phyloP scores from a whole-genome alignment of 2,113 vertebrate species.

The Vimba vimba region DNA sequence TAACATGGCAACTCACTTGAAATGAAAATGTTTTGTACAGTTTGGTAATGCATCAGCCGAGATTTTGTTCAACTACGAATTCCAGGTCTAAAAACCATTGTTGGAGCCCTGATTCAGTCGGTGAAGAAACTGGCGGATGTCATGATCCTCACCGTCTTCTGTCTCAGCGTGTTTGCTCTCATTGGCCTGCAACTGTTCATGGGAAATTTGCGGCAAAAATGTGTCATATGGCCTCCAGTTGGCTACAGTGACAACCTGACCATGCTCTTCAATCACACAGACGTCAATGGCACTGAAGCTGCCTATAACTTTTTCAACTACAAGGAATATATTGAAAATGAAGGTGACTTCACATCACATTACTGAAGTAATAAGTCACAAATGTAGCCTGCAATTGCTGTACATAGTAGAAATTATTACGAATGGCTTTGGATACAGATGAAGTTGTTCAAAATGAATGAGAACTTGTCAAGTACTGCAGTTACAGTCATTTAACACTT shows the following conservation, averaged over 20 bases:
- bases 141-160: slow-evolving; percentile 96
- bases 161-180: slow-evolving; percentile 90
- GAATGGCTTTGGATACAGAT: background rate
- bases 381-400: too few relatives aligned
- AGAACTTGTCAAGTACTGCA: background rate
- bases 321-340: slow-evolving; percentile 74
- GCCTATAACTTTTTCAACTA: slow-evolving; percentile 73
- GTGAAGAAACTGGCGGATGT: slow-evolving; percentile 93
- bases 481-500: background rate
- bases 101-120: slow-evolving; percentile 91
- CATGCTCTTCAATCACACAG: slow-evolving; percentile 37
- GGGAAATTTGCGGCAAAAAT: slow-evolving; percentile 92
- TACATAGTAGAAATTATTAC: too few relatives aligned
- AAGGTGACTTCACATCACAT: slow-evolving; percentile 69
- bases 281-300: slow-evolving; percentile 24
- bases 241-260: background rate
- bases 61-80: background rate
- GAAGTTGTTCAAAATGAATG: background rate
- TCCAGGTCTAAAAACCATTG: slow-evolving; percentile 91
- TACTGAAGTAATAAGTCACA: too few relatives aligned
- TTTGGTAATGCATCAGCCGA: background rate
- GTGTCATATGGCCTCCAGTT: slow-evolving; percentile 78
- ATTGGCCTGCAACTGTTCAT: slow-evolving; percentile 97
- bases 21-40: background rate
- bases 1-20: background rate